Base-by-base conservation (phyloP, 2,888 invertebrate genomes). In the Drosophila koepferae region DNA sequence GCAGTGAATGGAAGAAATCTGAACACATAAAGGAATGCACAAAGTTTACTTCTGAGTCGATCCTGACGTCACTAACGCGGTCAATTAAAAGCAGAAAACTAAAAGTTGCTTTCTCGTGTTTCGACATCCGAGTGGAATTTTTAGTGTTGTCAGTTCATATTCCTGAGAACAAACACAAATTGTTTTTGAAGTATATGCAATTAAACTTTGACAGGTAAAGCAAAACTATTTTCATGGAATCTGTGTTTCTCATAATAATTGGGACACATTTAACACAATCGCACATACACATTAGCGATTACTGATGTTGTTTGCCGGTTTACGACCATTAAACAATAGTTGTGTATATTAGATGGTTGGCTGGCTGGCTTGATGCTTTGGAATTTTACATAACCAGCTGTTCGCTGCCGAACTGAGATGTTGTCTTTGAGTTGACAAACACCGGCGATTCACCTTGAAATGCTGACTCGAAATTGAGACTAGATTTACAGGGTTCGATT, bases 381-480 rank as follows among this genome's bases (percentile, higher is more conserved):
- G 70, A 44, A 56, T 53, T 74, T 79, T 77, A 79, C 75, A 71
- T 79, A 79, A 79, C 66, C 59, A 54, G 59, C 31, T 18, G 54
- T 23, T 48, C 8, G 34, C 23, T 56, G 16, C 44, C 49, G n/a
- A 48, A 31, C 48, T n/a, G 9, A 28, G 16, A 28, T 48, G 28
- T 16, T 28, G 16, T 16, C 28, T 44, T 46, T 58, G 43, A 41
- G 66, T 77, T 77, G 77, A 72, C 68, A 77, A 75, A 63, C 67
- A 74, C 56, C 55, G 18, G 38, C 38, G 62, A 71, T 79, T 83
- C 82, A 86, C 82, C 82, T 83, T 83, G 82, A 83, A 86, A 86
- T 76, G 48, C 54, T 77, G 63, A 71, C 65, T 65, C 58, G 44
- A 63, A 78, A 70, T 63, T 71, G 65, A 70, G 55, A 48, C 51